These are phyloP conservation scores for Verasper variegatus DNA, from an alignment of 2,113 vertebrate genomes.

Conservation along the genomic window DNA sequence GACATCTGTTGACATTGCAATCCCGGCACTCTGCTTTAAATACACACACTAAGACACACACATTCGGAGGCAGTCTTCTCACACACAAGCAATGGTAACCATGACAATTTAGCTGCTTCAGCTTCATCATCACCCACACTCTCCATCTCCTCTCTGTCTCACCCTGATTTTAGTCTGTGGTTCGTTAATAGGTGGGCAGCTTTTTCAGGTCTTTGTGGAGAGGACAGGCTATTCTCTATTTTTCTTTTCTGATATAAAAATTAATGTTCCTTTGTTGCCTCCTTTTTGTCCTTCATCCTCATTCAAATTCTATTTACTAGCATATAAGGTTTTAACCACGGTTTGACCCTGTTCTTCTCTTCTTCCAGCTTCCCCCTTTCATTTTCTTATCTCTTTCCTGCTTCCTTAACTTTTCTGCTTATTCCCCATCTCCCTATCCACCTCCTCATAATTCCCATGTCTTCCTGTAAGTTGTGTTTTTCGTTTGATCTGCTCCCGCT, in stretches of 20 bases:
- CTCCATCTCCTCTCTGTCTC: constrained; percentile 62
- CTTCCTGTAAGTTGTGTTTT: constrained; percentile 2
- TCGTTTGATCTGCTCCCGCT: neutral
- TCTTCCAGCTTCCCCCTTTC: neutral
- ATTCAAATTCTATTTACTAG: constrained; percentile 38
- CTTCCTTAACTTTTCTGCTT: neutral
- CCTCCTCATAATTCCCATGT: constrained; percentile 6
- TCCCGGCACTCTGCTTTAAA: constrained; percentile 36
- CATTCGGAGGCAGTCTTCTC: constrained; percentile 15
- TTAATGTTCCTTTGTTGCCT: neutral
- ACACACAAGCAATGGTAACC: constrained; percentile 68
- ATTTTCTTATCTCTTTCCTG: constrained; percentile 9
- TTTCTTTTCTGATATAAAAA: constrained; percentile 21
- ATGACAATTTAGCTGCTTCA: constrained; percentile 76
- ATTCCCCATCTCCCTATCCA: neutral
- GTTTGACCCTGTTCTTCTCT: constrained; percentile 38
- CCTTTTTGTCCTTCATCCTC: constrained; percentile 1
- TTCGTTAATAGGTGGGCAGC: constrained; percentile 35
- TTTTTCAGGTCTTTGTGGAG: constrained; percentile 55
- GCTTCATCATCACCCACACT: constrained; percentile 73
- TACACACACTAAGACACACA: constrained; percentile 21
- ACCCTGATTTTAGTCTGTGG: constrained; percentile 56
- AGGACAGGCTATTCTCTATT: constrained; percentile 43
- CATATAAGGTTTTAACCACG: constrained; percentile 19
- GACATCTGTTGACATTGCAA: constrained; percentile 67